phyloP scores from a whole-genome alignment of 2,797 vertebrate genomes.

The Halcyon leucocephala region DNA sequence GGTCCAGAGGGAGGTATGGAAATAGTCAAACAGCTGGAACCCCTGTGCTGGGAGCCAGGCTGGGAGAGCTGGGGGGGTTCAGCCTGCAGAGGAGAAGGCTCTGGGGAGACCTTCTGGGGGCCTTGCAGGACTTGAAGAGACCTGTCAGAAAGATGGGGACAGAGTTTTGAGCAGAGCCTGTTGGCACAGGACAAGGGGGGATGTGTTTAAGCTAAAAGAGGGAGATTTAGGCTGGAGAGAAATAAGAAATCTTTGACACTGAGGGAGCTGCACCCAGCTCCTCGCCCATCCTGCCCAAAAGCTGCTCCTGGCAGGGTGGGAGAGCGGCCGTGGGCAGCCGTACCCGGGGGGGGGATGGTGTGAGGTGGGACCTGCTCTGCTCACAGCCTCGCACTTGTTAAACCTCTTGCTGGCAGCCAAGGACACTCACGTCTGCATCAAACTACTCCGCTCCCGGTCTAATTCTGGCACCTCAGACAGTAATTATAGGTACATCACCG shows the following conservation, averaged over 20 bases:
- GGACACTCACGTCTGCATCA: slow-evolving; percentile 54
- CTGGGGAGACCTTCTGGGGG: too few species aligned
- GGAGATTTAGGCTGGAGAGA: too few species aligned
- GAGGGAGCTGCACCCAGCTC: accelerated
- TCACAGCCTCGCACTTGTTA: not conserved
- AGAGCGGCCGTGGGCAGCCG: accelerated
- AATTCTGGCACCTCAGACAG: slow-evolving; percentile 79
- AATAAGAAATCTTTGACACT: too few species aligned
- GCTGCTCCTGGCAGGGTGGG: accelerated
- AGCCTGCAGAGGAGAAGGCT: too few species aligned
- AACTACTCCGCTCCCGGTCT: slow-evolving; percentile 49
- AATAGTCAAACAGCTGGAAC: too few species aligned
- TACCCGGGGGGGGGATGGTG: accelerated
- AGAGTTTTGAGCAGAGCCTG: too few species aligned
- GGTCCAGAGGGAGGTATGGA: not conserved
- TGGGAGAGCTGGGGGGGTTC: too few species aligned
- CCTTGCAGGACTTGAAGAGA: too few species aligned
- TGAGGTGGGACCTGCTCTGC: not conserved
- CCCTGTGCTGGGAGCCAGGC: too few species aligned
- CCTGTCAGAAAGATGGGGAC: too few species aligned
- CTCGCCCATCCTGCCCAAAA: not conserved
- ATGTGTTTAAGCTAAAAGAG: too few species aligned
- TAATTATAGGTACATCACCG: slow-evolving; percentile 77
- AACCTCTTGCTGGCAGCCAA: not conserved
- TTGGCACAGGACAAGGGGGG: too few species aligned